Percentiles rank a stretch among this genome's conserved stretches.
Conservation (phyloP, 53 echinoderm and acorn worm species). For the Mesocentrotus franciscanus region DNA sequence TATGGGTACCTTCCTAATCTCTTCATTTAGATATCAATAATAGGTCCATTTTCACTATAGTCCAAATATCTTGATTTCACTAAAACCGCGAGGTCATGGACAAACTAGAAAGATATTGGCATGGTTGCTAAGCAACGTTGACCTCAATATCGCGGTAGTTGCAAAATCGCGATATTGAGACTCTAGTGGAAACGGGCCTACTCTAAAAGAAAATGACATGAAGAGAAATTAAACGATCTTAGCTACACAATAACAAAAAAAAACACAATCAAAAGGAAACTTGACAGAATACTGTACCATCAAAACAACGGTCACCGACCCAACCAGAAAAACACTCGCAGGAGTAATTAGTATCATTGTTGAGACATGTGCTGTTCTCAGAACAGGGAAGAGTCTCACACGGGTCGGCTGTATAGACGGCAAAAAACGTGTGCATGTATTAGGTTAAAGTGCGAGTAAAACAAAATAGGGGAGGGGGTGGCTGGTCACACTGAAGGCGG, state of each 20-base stretch:
- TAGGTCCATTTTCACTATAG: no score
- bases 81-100: no score
- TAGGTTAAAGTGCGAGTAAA: neutral
- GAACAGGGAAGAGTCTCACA: slow-evolving; percentile 86
- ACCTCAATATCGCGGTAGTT: no score
- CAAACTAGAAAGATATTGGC: no score
- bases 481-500: neutral
- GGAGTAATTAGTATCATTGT: slow-evolving; percentile 81
- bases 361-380: slow-evolving; percentile 80
- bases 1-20: no score
- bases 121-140: no score
- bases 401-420: slow-evolving; percentile 76
- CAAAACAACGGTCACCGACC: slow-evolving; percentile 71
- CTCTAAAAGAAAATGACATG: neutral
- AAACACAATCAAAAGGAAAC: neutral
- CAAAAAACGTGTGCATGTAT: neutral
- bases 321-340: slow-evolving; percentile 80
- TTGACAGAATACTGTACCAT: slow-evolving; percentile 61
- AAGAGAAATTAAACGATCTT: neutral
- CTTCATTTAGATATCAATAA: no score
- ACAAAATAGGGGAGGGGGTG: neutral
- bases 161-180: no score
- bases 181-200: neutral
- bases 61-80: no score
- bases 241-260: neutral